Evolutionary conservation across 1,140 invertebrate genomes (phyloP), one percentile per base, ranked within the genome.

Genomic region (Cyrtorhinus lividipennis): DNA sequence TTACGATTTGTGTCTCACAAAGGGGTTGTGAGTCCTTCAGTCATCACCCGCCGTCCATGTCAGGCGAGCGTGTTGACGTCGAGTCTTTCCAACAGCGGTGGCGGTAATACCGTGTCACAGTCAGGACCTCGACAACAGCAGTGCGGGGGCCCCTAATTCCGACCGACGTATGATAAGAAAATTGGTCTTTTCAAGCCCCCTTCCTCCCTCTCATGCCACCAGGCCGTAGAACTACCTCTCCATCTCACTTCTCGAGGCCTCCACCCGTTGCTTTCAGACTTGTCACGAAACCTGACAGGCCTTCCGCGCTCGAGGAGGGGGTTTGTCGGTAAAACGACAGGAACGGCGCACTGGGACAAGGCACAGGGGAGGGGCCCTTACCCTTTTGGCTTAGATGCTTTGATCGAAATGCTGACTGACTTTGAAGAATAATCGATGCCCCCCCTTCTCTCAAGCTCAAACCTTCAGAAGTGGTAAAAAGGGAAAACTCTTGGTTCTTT

Each of bases 381-480:
- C 48, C 48, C 48, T 20, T 53, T 53, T 53, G 48, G 48, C 48
- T 53, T 53, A n/a, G 20, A 53, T 15, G 48, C 48, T 10, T 53
- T 53, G 48, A 53, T 53, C 48, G 48, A 53, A 53, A 53, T 53
- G 48, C 48, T 53, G 48, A 53, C 48, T 53, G 48, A 53, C 48
- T 53, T 53, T 53, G 48, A 53, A 53, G 48, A 53, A 53, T 53
- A 53, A 53, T 53, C 48, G 48, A 53, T 53, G 30, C 30, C 15
- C 8, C 8, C 12, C 10, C 5, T 5, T 15, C 12, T 10, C 8
- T 10, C 8, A 44, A 44, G n/a, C 8, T 10, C 8, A 53, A 53
- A 12, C 20, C 48, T 22, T 53, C 18, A 20, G 10, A 12, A 22
- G 48, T 53, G 48, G 48, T 15, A 53, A 53, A 53, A 20, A 53